Evolutionary conservation across 2,888 invertebrate species (phyloP).

Genomic region (Lepidocyrtinus sp.): DNA sequence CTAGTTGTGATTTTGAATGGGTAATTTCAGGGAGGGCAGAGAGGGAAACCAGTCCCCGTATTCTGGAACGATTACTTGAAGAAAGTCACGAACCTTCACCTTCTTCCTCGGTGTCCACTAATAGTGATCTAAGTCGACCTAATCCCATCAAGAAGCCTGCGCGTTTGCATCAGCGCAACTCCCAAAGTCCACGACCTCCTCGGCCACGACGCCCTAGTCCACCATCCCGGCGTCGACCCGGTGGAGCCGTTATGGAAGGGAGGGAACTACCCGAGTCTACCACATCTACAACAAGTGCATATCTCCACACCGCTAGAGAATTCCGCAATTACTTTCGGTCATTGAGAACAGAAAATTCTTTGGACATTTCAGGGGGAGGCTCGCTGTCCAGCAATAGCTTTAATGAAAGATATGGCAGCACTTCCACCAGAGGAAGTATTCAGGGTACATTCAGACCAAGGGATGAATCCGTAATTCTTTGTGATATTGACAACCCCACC

Average conservation of each 20-base stretch:
- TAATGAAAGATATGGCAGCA: conserved; percentile 52
- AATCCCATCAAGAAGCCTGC: conserved; percentile 43
- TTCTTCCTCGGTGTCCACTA: conserved; percentile 56
- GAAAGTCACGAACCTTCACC: conserved; percentile 69
- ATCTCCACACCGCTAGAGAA: conserved; percentile 67
- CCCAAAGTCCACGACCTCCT: conserved; percentile 50
- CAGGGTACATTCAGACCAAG: conserved; percentile 66
- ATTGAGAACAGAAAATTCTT: conserved; percentile 65
- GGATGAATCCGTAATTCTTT: conserved; percentile 62
- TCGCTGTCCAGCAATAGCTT: conserved; percentile 31
- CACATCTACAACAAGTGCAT: conserved; percentile 63
- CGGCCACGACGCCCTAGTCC: conserved; percentile 39
- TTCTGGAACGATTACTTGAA: conserved; percentile 68
- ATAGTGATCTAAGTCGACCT: conserved; percentile 38
- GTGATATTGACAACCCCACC: conserved; percentile 66
- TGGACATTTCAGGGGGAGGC: conserved; percentile 64
- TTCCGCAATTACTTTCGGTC: conserved; percentile 65
- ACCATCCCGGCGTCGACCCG: conserved; percentile 7
- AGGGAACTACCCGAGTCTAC: conserved; percentile 42
- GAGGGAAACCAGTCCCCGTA: conserved; percentile 68
- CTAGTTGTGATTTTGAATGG: background rate
- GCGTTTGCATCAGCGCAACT: conserved; percentile 38
- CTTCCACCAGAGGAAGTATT: conserved; percentile 52
- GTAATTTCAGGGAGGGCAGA: conserved; percentile 62
- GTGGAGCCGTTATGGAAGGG: conserved; percentile 15